Conservation (phyloP, 2,888 invertebrate species). For the Eilema sororculum region DNA sequence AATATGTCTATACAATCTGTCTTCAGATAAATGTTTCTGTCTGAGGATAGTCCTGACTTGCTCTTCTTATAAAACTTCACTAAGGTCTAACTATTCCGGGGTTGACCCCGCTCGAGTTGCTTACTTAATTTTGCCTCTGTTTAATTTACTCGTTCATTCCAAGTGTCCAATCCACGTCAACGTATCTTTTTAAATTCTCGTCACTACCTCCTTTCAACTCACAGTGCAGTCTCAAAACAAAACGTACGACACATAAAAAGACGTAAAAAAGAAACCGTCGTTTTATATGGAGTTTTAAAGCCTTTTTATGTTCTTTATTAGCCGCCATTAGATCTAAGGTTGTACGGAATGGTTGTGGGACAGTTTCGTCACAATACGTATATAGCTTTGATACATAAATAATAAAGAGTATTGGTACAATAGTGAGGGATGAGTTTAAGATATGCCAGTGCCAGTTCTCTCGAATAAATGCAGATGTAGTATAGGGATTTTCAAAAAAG, state of each 20-base stretch:
- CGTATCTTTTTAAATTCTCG: background rate
- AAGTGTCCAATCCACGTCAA: background rate
- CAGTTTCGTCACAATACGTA: slow-evolving; percentile 23
- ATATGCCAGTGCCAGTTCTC: background rate
- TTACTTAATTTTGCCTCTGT: background rate
- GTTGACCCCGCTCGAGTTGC: background rate
- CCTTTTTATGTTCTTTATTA: slow-evolving; percentile 25
- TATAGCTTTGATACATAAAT: background rate
- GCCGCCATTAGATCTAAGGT: slow-evolving; percentile 35
- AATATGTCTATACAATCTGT: no score
- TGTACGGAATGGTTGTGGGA: slow-evolving; percentile 26
- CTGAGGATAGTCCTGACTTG: no score
- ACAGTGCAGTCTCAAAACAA: slow-evolving; percentile 13
- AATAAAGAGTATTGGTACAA: background rate
- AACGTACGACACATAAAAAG: slow-evolving; percentile 24
- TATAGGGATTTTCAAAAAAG: no score
- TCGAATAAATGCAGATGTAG: background rate
- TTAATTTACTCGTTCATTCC: background rate
- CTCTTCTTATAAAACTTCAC: background rate
- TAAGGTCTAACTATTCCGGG: background rate
- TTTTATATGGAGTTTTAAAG: slow-evolving; percentile 25
- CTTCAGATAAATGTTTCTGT: no score
- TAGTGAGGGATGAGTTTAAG: background rate
- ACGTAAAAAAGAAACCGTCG: slow-evolving; percentile 22
- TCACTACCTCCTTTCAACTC: background rate